Percentiles rank a stretch among this genome's conserved stretches.
These are phyloP conservation scores for Aphidius colemani DNA, from an alignment of 2,888 invertebrate genomes.

Conservation along the genomic window DNA sequence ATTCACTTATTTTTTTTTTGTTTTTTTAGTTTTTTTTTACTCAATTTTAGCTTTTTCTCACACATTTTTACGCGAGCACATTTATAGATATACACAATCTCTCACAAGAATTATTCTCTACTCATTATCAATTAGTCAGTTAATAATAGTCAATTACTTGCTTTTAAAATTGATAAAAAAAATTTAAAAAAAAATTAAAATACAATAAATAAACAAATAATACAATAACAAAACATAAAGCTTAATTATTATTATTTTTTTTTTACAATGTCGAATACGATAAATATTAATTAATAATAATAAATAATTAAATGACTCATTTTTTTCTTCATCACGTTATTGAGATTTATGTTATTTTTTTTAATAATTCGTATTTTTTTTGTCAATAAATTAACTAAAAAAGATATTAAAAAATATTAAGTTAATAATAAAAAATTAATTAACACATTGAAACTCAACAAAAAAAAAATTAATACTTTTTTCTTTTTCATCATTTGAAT, in stretches of 20 bases:
- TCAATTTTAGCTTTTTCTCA: conserved; percentile 19
- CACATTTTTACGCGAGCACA: conserved; percentile 53
- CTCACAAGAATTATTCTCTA: conserved; percentile 59
- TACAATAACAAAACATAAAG: conserved; percentile 19
- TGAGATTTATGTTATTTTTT: too few relatives aligned
- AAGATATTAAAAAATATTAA: conserved; percentile 29
- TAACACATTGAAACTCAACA: conserved; percentile 55
- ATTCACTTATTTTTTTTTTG: conserved; percentile 15
- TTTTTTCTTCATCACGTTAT: neutral
- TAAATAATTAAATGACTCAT: conserved; percentile 15
- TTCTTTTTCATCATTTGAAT: conserved; percentile 14
- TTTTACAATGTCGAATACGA: conserved; percentile 31
- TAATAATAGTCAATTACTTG: conserved; percentile 55
- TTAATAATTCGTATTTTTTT: conserved; percentile 19
- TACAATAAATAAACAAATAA: conserved; percentile 6
- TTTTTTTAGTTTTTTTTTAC: conserved; percentile 20
- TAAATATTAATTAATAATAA: conserved; percentile 33
- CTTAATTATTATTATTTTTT: conserved; percentile 22
- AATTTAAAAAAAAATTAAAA: conserved; percentile 20
- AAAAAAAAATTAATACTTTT: conserved; percentile 30
- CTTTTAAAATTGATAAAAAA: conserved; percentile 25
- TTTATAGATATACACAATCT: conserved; percentile 59
- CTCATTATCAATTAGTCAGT: conserved; percentile 56
- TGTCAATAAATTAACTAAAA: conserved; percentile 24
- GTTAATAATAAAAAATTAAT: conserved; percentile 38